These are phyloP conservation scores for Galaxea fascicularis DNA, from an alignment of 92 coral and sea anemone genomes.

Conservation along the genomic window DNA sequence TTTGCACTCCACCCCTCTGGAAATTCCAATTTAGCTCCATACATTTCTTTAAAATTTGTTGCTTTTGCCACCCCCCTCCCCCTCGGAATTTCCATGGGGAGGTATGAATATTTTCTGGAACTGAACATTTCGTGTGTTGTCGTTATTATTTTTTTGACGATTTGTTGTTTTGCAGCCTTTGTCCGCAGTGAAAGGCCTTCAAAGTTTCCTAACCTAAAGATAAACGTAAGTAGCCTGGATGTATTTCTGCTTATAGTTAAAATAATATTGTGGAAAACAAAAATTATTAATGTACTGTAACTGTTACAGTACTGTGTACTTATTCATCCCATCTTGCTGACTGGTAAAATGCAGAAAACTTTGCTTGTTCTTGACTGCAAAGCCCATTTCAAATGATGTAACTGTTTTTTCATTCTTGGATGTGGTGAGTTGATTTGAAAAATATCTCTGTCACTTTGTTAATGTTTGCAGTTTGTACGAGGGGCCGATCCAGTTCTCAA, in stretches of 20 bases:
- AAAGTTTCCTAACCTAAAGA: conserved; percentile 90
- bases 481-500: conserved; percentile 97
- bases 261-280: too few species aligned
- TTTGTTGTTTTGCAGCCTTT: conserved; percentile 76
- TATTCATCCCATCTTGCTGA: neutral
- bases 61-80: too few species aligned
- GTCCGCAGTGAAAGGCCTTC: conserved; percentile 97
- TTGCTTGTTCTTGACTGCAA: too few species aligned
- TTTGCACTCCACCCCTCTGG: too few species aligned
- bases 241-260: neutral
- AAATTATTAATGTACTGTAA: neutral
- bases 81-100: too few species aligned
- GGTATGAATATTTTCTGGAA: too few species aligned
- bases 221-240: conserved; percentile 73
- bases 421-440: neutral
- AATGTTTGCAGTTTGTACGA: conserved; percentile 80
- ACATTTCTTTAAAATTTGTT: too few species aligned
- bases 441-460: neutral
- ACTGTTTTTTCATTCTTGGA: too few species aligned
- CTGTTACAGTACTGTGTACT: neutral
- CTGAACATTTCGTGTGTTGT: too few species aligned
- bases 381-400: too few species aligned
- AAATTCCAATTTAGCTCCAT: too few species aligned
- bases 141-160: neutral
- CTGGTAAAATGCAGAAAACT: too few species aligned